A percentile compares a stretch with the other conserved stretches of the same genome.
phyloP scores from a whole-genome alignment of 2,888 invertebrate species.

The Stictocephala bisonia region DNA sequence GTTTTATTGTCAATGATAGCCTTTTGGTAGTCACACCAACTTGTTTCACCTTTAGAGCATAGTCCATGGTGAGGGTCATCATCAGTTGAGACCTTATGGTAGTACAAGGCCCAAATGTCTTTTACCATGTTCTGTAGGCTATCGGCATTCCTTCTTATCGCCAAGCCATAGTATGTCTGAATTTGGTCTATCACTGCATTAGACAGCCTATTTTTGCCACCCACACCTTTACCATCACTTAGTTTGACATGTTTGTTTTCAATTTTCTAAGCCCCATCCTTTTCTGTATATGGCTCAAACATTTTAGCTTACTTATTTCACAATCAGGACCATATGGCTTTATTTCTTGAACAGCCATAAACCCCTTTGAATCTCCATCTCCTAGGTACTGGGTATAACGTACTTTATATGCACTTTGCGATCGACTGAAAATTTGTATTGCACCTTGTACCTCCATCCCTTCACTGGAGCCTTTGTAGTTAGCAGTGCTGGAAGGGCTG shows the following conservation, averaged over 20 bases:
- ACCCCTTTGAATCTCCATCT: slow-evolving; percentile 35
- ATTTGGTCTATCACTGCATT: slow-evolving; percentile 56
- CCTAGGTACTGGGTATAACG: slow-evolving; percentile 20
- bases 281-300: slow-evolving; percentile 1
- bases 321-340: slow-evolving; percentile 43
- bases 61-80: slow-evolving; percentile 54
- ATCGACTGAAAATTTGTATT: slow-evolving; percentile 43
- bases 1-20: slow-evolving; percentile 28
- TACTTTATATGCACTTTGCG: slow-evolving; percentile 26
- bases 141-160: slow-evolving; percentile 54
- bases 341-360: not conserved
- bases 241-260: not conserved
- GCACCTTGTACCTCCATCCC: slow-evolving; percentile 52
- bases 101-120: slow-evolving; percentile 57
- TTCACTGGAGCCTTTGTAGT: slow-evolving; percentile 46
- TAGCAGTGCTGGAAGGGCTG: slow-evolving; percentile 27
- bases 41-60: slow-evolving; percentile 51
- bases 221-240: slow-evolving; percentile 43
- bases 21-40: slow-evolving; percentile 56
- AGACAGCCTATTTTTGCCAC: slow-evolving; percentile 54
- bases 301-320: slow-evolving; percentile 5
- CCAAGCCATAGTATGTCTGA: slow-evolving; percentile 56
- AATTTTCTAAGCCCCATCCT: slow-evolving; percentile 45
- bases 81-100: slow-evolving; percentile 55
- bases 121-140: slow-evolving; percentile 55